Evolutionary conservation across 2,113 vertebrate species (phyloP).

Genomic region (Actenoides hombroni): DNA sequence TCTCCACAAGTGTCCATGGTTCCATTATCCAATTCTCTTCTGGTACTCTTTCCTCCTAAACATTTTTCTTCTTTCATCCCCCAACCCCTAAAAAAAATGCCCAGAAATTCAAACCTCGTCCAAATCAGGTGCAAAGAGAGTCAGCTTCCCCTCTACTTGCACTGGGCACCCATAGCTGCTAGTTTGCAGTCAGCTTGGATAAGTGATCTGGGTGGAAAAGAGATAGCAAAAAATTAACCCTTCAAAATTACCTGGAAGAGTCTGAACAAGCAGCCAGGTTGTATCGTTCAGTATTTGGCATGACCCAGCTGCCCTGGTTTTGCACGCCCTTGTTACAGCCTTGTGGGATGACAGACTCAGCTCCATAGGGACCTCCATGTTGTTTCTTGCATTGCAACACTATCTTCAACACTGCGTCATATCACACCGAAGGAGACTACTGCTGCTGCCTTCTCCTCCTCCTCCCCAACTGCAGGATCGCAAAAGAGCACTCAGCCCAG

Average conservation of each 20-base stretch:
- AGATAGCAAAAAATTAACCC: background rate
- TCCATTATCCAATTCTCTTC: background rate
- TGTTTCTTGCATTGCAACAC: background rate
- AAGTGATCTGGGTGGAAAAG: background rate
- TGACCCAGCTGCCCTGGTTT: background rate
- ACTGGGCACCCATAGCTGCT: background rate
- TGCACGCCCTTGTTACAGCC: rapidly evolving
- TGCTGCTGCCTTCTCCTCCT: background rate
- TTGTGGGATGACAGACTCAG: background rate
- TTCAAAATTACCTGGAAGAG: background rate
- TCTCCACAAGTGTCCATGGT: background rate
- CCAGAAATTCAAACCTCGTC: background rate
- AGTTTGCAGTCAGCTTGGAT: no score
- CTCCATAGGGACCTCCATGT: background rate
- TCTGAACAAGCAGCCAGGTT: background rate
- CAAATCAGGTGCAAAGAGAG: background rate
- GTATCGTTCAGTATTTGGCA: background rate
- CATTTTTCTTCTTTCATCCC: background rate
- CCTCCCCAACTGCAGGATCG: background rate
- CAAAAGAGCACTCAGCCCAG: background rate
- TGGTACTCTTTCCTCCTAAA: background rate
- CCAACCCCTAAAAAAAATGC: background rate
- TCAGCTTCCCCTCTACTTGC: background rate
- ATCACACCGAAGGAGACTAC: background rate
- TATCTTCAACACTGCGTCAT: background rate